A percentile compares a stretch with the other conserved stretches of the same genome.
Evolutionary conservation across 1,140 invertebrate species (phyloP).

Genomic region (Pogonomyrmex californicus): DNA sequence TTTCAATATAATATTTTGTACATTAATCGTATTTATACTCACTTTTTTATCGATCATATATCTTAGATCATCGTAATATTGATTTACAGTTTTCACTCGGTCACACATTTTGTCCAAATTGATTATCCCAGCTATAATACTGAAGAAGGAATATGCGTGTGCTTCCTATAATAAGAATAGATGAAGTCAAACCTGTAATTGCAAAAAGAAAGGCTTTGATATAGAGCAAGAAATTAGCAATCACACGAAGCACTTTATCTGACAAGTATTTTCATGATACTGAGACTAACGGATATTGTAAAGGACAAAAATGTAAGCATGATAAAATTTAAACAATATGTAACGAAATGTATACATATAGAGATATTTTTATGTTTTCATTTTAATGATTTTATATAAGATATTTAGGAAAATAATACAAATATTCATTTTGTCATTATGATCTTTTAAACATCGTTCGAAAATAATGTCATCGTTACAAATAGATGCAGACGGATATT

Average conservation of each 20-base stretch:
- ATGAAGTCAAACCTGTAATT: neutral
- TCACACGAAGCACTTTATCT: neutral
- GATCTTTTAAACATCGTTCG: too few relatives aligned
- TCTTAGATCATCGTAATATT: neutral
- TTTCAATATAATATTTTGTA: neutral
- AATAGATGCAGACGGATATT: too few relatives aligned
- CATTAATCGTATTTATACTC: neutral
- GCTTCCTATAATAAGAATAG: neutral
- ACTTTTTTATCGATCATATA: neutral
- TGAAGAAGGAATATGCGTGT: neutral
- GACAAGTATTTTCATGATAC: too few relatives aligned
- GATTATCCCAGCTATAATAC: neutral
- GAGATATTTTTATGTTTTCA: too few relatives aligned
- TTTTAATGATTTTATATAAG: too few relatives aligned
- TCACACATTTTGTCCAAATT: neutral
- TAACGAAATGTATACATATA: too few relatives aligned
- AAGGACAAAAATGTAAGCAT: too few relatives aligned
- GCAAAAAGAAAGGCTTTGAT: neutral
- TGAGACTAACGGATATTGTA: too few relatives aligned
- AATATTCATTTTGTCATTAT: too few relatives aligned
- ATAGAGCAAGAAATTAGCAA: neutral
- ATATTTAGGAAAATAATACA: too few relatives aligned
- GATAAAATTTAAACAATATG: too few relatives aligned
- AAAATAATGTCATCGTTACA: too few relatives aligned
- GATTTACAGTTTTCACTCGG: neutral